phyloP scores from a whole-genome alignment of 2,888 invertebrate species.

The Drosophila ezoana region DNA sequence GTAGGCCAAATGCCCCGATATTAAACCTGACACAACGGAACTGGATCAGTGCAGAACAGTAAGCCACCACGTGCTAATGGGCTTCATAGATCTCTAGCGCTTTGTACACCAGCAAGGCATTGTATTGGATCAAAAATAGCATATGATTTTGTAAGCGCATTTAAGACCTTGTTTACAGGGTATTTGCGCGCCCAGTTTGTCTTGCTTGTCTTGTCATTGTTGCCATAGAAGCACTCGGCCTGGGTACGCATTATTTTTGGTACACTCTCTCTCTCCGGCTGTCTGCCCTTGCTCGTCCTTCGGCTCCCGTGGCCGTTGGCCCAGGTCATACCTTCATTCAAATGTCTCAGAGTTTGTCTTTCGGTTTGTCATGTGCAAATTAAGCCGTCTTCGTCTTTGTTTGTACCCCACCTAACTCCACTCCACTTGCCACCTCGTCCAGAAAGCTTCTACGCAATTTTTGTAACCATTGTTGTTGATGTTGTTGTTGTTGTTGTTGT shows the following conservation, averaged over 20 bases:
- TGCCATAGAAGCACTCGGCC: conserved; percentile 23
- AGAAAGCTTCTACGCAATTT: conserved; percentile 46
- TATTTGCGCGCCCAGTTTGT: conserved; percentile 1
- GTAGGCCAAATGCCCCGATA: too few relatives aligned
- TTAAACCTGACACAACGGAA: too few relatives aligned
- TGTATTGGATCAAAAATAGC: too few relatives aligned
- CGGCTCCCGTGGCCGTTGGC: neutral
- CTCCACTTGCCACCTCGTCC: conserved; percentile 12
- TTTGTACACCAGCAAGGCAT: too few relatives aligned
- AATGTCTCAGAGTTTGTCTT: conserved; percentile 66
- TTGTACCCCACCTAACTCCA: conserved; percentile 4
- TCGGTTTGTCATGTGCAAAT: conserved; percentile 76
- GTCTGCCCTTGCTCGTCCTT: conserved; percentile 5
- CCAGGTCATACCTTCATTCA: conserved; percentile 33
- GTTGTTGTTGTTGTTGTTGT: conserved; percentile 17
- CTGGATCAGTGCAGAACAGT: too few relatives aligned
- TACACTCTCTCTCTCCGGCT: conserved; percentile 4
- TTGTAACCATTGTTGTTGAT: conserved; percentile 5
- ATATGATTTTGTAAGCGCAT: neutral
- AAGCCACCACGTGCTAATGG: too few relatives aligned
- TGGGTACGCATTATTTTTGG: conserved; percentile 31
- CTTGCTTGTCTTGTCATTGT: conserved; percentile 15
- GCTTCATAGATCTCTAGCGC: too few relatives aligned
- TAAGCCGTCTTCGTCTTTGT: conserved; percentile 58
- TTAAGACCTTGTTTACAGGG: conserved; percentile 7